Evolutionary conservation across 2,888 invertebrate genomes (phyloP).

Genomic region (Cistogaster globosa): DNA sequence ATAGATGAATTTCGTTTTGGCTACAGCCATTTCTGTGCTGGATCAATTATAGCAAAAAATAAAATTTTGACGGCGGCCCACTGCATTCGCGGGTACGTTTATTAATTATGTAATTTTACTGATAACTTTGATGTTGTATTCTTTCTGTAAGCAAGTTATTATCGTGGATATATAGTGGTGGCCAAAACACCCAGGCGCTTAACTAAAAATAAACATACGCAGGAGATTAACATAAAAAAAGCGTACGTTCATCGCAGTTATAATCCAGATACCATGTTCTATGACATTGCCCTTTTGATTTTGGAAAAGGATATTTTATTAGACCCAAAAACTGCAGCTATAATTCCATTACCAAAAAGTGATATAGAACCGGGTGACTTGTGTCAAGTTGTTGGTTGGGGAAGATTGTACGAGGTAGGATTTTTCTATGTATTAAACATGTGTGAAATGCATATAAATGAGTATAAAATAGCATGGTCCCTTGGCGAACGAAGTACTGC

Average conservation of each 20-base stretch:
- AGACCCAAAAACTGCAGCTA: constrained; percentile 2
- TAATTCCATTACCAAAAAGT: constrained; percentile 31
- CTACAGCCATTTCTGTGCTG: constrained; percentile 75
- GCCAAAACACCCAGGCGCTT: constrained; percentile 54
- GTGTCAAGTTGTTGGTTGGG: constrained; percentile 76
- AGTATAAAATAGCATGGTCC: constrained; percentile 54
- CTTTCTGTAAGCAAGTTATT: no score
- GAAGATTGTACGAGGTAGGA: constrained; percentile 70
- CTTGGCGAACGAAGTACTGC: constrained; percentile 74
- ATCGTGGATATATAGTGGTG: constrained; percentile 18
- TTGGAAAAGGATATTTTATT: constrained; percentile 30
- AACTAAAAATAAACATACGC: neutral
- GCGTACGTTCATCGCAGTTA: constrained; percentile 16
- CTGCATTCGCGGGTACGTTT: constrained; percentile 71
- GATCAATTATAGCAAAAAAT: constrained; percentile 70
- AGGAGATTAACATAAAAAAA: constrained; percentile 18
- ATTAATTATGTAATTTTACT: neutral
- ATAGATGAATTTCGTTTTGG: constrained; percentile 71
- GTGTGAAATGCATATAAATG: neutral
- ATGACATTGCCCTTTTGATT: constrained; percentile 46
- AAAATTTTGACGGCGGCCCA: constrained; percentile 76
- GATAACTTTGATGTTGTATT: no score
- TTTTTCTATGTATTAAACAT: neutral
- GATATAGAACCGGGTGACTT: constrained; percentile 72
- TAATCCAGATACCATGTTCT: neutral